These are phyloP conservation scores for Zaprionus ghesquierei DNA, from an alignment of 1,140 invertebrate species.

Conservation along the genomic window DNA sequence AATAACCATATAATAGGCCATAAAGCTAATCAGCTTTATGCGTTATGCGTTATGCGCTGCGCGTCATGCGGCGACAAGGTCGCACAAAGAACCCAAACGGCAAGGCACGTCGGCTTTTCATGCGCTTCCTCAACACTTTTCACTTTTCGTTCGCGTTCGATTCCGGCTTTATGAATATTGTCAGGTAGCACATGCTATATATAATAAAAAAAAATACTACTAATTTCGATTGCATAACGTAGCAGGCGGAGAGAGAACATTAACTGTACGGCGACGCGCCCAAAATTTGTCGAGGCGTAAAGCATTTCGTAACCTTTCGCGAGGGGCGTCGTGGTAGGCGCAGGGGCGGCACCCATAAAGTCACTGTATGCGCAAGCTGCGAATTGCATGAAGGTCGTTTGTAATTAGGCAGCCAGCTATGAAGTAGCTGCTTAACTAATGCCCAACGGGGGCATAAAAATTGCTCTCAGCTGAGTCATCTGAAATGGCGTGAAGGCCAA, in stretches of 20 bases:
- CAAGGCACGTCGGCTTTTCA: conserved; percentile 45
- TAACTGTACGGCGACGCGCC: conserved; percentile 52
- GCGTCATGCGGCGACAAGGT: conserved; percentile 48
- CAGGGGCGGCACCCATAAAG: conserved; percentile 1
- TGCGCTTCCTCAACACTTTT: conserved; percentile 59
- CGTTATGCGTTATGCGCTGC: conserved; percentile 36
- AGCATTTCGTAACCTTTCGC: conserved; percentile 47
- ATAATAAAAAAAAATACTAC: conserved; percentile 10
- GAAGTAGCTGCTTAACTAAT: conserved; percentile 23
- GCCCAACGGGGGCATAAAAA: conserved; percentile 26
- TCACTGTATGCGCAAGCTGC: conserved; percentile 14
- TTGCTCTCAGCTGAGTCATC: conserved; percentile 32
- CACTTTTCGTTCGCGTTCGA: conserved; percentile 21
- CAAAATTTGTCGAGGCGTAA: conserved; percentile 71
- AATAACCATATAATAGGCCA: conserved; percentile 20
- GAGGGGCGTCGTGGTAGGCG: neutral
- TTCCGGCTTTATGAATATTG: conserved; percentile 26
- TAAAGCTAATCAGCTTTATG: conserved; percentile 34
- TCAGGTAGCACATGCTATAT: neutral
- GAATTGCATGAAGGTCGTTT: conserved; percentile 45
- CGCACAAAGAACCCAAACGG: conserved; percentile 29
- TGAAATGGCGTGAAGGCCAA: conserved; percentile 13
- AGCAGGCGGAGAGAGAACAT: neutral
- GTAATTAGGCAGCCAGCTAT: conserved; percentile 53
- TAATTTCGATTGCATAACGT: conserved; percentile 32